Evolutionary conservation across 1,140 invertebrate genomes (phyloP).

Genomic region (Drosophila parvula): DNA sequence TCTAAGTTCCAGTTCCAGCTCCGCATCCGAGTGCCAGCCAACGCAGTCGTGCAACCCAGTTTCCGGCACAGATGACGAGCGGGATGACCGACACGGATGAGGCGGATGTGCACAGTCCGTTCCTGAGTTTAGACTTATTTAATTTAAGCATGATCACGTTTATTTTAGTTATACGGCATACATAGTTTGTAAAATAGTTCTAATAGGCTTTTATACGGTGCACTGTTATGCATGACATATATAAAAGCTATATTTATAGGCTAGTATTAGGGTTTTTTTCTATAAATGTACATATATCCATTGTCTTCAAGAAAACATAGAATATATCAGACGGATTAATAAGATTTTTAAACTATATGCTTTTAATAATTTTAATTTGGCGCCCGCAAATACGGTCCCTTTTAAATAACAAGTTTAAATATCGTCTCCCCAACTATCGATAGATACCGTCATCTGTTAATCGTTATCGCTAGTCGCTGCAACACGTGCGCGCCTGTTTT

Average conservation of each 20-base stretch:
- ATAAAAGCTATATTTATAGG: neutral
- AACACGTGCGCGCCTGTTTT: slow-evolving; percentile 70
- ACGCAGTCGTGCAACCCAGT: no score
- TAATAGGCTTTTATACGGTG: neutral
- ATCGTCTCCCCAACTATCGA: slow-evolving; percentile 10
- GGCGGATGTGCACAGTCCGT: neutral
- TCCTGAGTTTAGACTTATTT: slow-evolving; percentile 13
- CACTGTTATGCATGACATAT: neutral
- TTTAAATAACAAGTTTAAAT: neutral
- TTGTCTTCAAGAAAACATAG: neutral
- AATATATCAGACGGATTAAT: neutral
- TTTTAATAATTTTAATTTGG: neutral
- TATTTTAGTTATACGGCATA: slow-evolving; percentile 2
- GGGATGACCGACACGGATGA: slow-evolving; percentile 10
- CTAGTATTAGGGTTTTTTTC: neutral
- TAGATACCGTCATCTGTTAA: slow-evolving; percentile 1
- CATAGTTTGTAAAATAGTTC: neutral
- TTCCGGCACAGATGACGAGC: neutral
- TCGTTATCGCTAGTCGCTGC: slow-evolving; percentile 14
- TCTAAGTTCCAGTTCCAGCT: neutral
- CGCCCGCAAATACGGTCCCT: neutral
- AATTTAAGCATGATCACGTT: slow-evolving; percentile 13
- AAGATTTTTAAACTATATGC: neutral
- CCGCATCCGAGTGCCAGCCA: slow-evolving; percentile 13
- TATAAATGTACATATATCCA: neutral